These are phyloP conservation scores for Somateria mollissima DNA, from an alignment of 2,797 vertebrate species.

Conservation along the genomic window DNA sequence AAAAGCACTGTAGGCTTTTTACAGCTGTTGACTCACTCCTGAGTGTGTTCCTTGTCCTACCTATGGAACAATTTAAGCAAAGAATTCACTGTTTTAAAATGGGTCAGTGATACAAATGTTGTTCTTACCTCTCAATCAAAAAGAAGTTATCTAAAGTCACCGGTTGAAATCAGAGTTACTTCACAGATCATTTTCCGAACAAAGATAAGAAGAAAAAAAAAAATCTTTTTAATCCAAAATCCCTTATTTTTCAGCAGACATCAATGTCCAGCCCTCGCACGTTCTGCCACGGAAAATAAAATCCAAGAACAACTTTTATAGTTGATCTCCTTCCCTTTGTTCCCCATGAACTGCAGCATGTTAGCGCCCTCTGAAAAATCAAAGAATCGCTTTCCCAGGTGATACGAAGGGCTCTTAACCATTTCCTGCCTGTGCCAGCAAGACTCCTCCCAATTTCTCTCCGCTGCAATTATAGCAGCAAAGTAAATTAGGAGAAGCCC, in stretches of 20 bases:
- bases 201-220: neutral
- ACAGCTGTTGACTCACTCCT: slow-evolving; percentile 5
- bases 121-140: neutral
- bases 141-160: neutral
- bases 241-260: neutral
- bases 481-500: neutral
- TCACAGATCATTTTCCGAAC: neutral
- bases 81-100: slow-evolving; percentile 4
- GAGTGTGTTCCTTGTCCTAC: neutral
- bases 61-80: neutral
- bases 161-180: neutral
- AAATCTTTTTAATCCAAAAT: neutral
- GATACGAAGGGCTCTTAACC: slow-evolving; percentile 51
- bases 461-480: neutral
- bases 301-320: slow-evolving; percentile 33
- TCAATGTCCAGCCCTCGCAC: slow-evolving; percentile 21
- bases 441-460: slow-evolving; percentile 44
- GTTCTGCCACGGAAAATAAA: slow-evolving; percentile 28
- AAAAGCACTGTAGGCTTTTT: neutral
- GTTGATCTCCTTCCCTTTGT: slow-evolving; percentile 63
- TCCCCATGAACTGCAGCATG: slow-evolving; percentile 57
- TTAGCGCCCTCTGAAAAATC: slow-evolving; percentile 74
- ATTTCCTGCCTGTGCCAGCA: slow-evolving; percentile 51
- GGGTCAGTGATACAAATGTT: neutral
- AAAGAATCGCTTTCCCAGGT: slow-evolving; percentile 71